Conservation (phyloP, 2,113 vertebrate species). For the Meleagris gallopavo region DNA sequence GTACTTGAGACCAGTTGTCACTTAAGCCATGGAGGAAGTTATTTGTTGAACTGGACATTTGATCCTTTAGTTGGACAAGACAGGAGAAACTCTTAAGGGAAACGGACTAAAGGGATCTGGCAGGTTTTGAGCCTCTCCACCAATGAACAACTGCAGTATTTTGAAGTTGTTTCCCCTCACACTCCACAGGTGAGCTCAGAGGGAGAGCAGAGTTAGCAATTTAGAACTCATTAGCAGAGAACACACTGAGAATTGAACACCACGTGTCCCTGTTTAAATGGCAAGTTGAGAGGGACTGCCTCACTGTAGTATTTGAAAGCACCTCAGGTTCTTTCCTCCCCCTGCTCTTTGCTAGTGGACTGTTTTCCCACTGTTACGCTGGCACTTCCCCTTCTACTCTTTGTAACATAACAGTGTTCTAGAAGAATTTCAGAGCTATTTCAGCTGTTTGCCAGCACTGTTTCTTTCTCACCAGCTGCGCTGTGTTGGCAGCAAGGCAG, state of each 20-base stretch:
- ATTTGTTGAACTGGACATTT: slow-evolving; percentile 1
- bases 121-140: background rate
- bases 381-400: background rate
- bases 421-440: slow-evolving; percentile 35
- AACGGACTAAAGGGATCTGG: background rate
- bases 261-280: background rate
- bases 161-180: background rate
- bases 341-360: background rate
- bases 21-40: background rate
- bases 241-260: background rate
- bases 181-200: background rate
- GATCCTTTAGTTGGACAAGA: background rate
- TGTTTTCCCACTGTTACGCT: background rate
- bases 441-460: slow-evolving; percentile 15
- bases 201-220: background rate
- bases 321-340: background rate
- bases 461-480: slow-evolving; percentile 13
- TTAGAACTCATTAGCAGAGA: background rate
- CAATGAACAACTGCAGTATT: background rate
- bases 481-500: background rate
- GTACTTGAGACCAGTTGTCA: background rate
- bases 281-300: background rate
- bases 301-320: background rate
- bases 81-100: background rate
- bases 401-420: background rate